A percentile compares a stretch with the other conserved stretches of the same genome.
phyloP scores from a whole-genome alignment of 1,140 invertebrate genomes.

The Leptopilina boulardi region DNA sequence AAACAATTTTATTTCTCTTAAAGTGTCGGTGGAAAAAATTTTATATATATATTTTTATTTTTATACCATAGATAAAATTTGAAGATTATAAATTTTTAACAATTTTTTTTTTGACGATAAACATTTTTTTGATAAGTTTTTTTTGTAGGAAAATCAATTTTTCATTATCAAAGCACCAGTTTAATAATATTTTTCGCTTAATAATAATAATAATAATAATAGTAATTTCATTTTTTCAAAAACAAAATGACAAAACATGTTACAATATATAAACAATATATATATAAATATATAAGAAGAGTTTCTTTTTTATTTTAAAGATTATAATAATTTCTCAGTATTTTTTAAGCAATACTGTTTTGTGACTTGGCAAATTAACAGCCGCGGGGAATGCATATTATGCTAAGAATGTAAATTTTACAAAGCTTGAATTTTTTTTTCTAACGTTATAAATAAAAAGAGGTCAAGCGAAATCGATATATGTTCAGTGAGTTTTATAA shows the following conservation, averaged over 20 bases:
- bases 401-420: slow-evolving; percentile 4
- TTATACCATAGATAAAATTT: too few relatives aligned
- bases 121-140: too few relatives aligned
- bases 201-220: too few relatives aligned
- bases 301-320: not conserved
- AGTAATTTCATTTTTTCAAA: too few relatives aligned
- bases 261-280: not conserved
- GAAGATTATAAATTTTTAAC: too few relatives aligned
- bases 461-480: slow-evolving; percentile 20
- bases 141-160: not conserved
- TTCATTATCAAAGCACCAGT: not conserved
- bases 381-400: slow-evolving; percentile 24
- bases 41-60: too few relatives aligned
- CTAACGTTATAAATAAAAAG: slow-evolving; percentile 18
- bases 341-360: slow-evolving; percentile 6
- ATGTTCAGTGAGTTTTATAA: slow-evolving; percentile 26
- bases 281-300: not conserved
- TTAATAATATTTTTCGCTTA: not conserved
- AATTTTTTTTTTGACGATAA: too few relatives aligned
- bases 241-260: too few relatives aligned
- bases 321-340: slow-evolving; percentile 19
- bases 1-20: too few relatives aligned
- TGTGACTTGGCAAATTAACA: slow-evolving; percentile 5
- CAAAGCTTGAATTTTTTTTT: slow-evolving; percentile 2
- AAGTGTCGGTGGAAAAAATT: too few relatives aligned